phyloP scores from a whole-genome alignment of 2,797 vertebrate genomes.

The Carapus acus region DNA sequence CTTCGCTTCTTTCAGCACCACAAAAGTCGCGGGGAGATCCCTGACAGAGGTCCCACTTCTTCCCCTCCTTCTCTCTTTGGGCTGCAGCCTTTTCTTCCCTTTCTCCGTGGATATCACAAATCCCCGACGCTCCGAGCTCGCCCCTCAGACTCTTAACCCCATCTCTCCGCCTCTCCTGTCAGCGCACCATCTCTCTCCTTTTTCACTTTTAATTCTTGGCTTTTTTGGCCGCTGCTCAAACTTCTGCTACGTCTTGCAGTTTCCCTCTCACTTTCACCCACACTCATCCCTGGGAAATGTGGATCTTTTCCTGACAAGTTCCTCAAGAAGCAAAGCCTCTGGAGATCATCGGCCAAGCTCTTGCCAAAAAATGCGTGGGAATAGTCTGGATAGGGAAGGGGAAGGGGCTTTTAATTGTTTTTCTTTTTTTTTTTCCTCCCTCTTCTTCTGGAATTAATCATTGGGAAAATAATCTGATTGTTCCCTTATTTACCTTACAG shows the following conservation, averaged over 20 bases:
- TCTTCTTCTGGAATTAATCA: conserved; percentile 76
- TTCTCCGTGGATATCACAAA: conserved; percentile 62
- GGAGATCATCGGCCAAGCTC: conserved; percentile 86
- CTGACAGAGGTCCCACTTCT: conserved; percentile 67
- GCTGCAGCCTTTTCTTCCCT: conserved; percentile 62
- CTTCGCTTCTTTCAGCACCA: conserved; percentile 58
- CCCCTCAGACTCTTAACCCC: conserved; percentile 67
- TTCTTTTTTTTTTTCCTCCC: conserved; percentile 71
- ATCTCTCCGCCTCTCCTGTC: conserved; percentile 61
- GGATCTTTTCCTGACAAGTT: conserved; percentile 97
- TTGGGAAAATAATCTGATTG: conserved; percentile 70
- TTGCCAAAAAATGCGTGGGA: conserved; percentile 99
- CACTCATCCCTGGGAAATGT: conserved; percentile 91
- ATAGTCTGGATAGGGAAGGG: conserved; percentile 89
- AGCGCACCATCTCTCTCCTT: conserved; percentile 67
- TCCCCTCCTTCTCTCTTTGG: conserved; percentile 53
- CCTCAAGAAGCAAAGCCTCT: conserved; percentile 93
- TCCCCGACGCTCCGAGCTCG: conserved; percentile 59
- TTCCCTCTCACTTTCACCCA: conserved; percentile 73
- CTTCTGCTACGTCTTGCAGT: conserved; percentile 64
- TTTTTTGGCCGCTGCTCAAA: conserved; percentile 63
- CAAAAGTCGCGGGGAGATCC: conserved; percentile 66
- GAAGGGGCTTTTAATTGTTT: conserved; percentile 82
- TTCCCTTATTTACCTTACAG: conserved; percentile 73
- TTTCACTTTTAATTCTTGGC: conserved; percentile 65